Evolutionary conservation across 2,797 vertebrate genomes (phyloP).

Genomic region (Cephalopachus bancanus): DNA sequence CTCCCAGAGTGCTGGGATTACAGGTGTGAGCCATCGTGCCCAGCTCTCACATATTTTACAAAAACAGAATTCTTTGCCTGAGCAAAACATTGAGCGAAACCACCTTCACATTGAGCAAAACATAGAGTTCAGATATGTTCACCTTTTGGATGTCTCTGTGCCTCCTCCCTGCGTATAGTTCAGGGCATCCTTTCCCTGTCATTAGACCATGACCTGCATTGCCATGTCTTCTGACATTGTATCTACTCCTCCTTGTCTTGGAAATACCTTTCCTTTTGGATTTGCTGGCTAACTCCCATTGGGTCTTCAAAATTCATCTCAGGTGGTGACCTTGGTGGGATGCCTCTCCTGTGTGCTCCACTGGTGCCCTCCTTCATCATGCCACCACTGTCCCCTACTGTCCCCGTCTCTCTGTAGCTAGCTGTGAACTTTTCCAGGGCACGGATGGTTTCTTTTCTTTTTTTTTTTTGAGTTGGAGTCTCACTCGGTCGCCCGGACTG

Average conservation of each 20-base stretch:
- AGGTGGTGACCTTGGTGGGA: not conserved
- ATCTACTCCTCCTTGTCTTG: not conserved
- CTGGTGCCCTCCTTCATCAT: not conserved
- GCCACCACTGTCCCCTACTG: no score
- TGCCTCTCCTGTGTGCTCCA: not conserved
- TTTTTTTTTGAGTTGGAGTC: no score
- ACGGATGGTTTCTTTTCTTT: not conserved
- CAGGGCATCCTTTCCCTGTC: not conserved
- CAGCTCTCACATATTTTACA: not conserved
- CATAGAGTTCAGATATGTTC: not conserved
- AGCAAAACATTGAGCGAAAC: no score
- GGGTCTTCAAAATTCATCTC: not conserved
- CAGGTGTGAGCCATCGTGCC: no score
- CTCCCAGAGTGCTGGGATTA: no score
- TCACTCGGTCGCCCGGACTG: no score
- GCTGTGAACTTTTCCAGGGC: not conserved
- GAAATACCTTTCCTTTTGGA: not conserved
- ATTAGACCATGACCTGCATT: not conserved
- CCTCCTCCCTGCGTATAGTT: not conserved
- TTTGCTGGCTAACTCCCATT: not conserved
- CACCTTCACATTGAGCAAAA: not conserved
- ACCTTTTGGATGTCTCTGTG: not conserved
- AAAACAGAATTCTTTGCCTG: not conserved
- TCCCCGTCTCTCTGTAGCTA: not conserved
- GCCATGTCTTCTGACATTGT: not conserved